These are phyloP conservation scores for Blastomussa wellsi DNA, from an alignment of 92 coral and sea anemone species.

Conservation along the genomic window DNA sequence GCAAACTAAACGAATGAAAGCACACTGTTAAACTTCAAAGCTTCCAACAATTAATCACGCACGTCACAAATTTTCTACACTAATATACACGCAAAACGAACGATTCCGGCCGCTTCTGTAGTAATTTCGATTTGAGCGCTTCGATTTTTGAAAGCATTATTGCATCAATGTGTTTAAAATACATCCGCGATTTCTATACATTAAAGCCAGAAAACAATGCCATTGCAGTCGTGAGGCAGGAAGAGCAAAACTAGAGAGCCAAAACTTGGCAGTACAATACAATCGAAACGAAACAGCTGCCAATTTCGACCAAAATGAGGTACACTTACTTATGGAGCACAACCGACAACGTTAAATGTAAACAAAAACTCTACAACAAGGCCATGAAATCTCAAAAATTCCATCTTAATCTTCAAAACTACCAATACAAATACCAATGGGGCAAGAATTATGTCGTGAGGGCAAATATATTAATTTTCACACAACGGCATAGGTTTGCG, in stretches of 20 bases:
- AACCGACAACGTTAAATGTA: constrained; percentile 26
- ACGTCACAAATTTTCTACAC: neutral
- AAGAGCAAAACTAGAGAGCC: neutral
- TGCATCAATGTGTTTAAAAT: neutral
- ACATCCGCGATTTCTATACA: neutral
- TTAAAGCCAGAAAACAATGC: neutral
- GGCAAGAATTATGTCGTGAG: neutral
- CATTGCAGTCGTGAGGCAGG: constrained; percentile 1
- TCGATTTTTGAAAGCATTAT: neutral
- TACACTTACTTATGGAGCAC: neutral
- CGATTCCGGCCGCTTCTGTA: neutral
- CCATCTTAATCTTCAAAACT: neutral
- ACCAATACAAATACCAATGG: constrained; percentile 1
- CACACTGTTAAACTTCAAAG: constrained; percentile 12
- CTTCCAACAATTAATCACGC: constrained; percentile 11
- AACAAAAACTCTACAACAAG: constrained; percentile 31
- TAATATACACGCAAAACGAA: constrained; percentile 5
- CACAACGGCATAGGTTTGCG: constrained; percentile 14
- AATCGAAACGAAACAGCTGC: constrained; percentile 24
- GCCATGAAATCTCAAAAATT: constrained; percentile 18
- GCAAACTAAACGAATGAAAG: neutral
- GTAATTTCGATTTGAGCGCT: neutral
- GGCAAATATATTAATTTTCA: neutral
- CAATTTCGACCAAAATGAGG: neutral
- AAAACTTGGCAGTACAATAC: constrained; percentile 4